Percentiles rank a stretch among this genome's conserved stretches.
Evolutionary conservation across 2,113 vertebrate species (phyloP).

Genomic region (Ibidorhyncha struthersii): DNA sequence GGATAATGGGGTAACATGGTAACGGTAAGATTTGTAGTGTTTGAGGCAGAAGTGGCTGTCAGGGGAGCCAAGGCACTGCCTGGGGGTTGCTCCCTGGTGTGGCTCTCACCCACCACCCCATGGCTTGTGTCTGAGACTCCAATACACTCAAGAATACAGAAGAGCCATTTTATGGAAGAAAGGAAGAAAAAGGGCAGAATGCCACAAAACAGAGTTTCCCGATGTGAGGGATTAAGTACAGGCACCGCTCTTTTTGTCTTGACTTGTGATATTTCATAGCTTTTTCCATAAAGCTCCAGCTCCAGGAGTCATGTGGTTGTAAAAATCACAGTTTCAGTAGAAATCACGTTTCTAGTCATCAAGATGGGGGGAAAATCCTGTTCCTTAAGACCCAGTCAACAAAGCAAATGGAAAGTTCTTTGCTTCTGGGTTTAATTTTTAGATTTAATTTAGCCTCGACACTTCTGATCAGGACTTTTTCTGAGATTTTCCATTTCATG

Average conservation of each 20-base stretch:
- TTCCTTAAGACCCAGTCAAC: neutral
- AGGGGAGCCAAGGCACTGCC: neutral
- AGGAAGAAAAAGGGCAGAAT: neutral
- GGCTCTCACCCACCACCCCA: rapidly evolving
- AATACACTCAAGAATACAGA: neutral
- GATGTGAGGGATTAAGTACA: neutral
- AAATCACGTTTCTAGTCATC: neutral
- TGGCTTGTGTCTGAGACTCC: neutral
- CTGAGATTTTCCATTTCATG: neutral
- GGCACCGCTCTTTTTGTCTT: neutral
- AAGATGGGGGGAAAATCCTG: neutral
- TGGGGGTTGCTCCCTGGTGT: neutral
- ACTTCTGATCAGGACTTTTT: neutral
- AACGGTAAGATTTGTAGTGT: neutral
- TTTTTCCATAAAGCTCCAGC: neutral
- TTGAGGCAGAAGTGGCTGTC: neutral
- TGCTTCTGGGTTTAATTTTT: neutral
- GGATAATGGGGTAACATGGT: neutral
- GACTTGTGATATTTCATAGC: neutral
- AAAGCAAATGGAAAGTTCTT: neutral
- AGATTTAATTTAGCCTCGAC: neutral
- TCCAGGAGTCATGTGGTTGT: neutral
- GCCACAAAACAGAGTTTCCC: neutral
- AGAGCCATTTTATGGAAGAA: neutral
- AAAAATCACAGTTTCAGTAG: neutral